These are phyloP conservation scores for Xanthorhoe spadicearia DNA, from an alignment of 2,888 invertebrate genomes.

Conservation along the genomic window DNA sequence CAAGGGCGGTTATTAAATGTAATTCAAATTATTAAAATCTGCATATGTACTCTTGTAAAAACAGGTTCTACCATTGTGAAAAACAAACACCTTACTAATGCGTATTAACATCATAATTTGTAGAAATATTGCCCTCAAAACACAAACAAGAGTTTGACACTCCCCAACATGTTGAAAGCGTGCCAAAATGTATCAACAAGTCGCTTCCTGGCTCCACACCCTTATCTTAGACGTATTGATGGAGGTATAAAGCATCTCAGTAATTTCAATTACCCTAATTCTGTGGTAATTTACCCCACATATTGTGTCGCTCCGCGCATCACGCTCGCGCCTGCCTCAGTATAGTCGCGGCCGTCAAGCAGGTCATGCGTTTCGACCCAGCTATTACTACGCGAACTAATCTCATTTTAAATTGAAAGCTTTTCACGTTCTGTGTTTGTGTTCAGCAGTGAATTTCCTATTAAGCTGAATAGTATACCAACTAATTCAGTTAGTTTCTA, in stretches of 20 bases:
- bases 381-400: slow-evolving; percentile 53
- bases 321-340: slow-evolving; percentile 57
- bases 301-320: slow-evolving; percentile 56
- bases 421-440: slow-evolving; percentile 45
- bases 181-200: slow-evolving; percentile 46
- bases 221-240: slow-evolving; percentile 15
- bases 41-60: neutral
- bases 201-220: slow-evolving; percentile 26
- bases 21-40: neutral
- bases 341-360: slow-evolving; percentile 56
- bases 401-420: slow-evolving; percentile 45
- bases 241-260: slow-evolving; percentile 17
- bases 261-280: slow-evolving; percentile 52
- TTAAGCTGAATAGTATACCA: slow-evolving; percentile 2
- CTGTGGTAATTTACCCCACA: slow-evolving; percentile 60
- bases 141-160: slow-evolving; percentile 13
- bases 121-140: slow-evolving; percentile 19
- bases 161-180: slow-evolving; percentile 33
- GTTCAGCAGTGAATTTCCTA: slow-evolving; percentile 41
- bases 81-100: slow-evolving; percentile 10
- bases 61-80: slow-evolving; percentile 11
- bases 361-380: slow-evolving; percentile 46
- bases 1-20: neutral
- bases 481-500: slow-evolving; percentile 5
- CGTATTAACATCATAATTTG: slow-evolving; percentile 9